Base-by-base conservation (phyloP, 2,888 invertebrate genomes). In the Apoderus coryli region DNA sequence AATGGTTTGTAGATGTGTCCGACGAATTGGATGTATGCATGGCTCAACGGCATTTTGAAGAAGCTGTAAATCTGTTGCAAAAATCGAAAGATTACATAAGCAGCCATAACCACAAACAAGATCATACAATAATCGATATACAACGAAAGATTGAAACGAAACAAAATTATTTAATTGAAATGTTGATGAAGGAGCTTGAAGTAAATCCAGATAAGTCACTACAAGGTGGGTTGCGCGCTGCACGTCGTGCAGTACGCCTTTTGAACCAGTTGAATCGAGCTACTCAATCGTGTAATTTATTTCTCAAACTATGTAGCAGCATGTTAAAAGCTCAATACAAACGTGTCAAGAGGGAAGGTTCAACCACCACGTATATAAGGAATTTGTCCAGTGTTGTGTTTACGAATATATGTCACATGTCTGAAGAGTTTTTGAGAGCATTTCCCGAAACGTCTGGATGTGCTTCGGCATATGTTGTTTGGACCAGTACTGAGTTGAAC, bases 21-120 rank as follows among this genome's bases (percentile, higher is more conserved):
- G 95, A 95, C 55, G 93, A 95, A 57, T 63, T 96, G 31, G 92
- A 96, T 63, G 90, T 93, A 9, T 73, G 80, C 45, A 84, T 95
- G 41, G 95, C 93, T 1, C 90, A 95, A 58, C 71, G 95, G 45
- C 88, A 93, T 57, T 95, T 95, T 52, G 88, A 92, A 55, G 86
- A 85, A 50, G 90, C 92, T 2, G 78, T 88, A 40, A 70, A 73
- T 39, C 62, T 90, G 9, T 71, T 93, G 42, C 77, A 80, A 42
- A 75, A 72, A 46, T 64, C 70, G 0, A 65, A 67, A 37, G 60
- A 65, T 4, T 72, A 67, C 46, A 52, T 75, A 14, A 47, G 48
- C 29, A 35, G 35, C 9, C 32, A 40, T 4, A 56, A 57, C 33
- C 46, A 39, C 41, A 55, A 57, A 29, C 52, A 53, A 22, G 64